Evolutionary conservation across 2,113 vertebrate genomes (phyloP), one percentile per base, ranked within the genome.

Genomic region (Chitala chitala): DNA sequence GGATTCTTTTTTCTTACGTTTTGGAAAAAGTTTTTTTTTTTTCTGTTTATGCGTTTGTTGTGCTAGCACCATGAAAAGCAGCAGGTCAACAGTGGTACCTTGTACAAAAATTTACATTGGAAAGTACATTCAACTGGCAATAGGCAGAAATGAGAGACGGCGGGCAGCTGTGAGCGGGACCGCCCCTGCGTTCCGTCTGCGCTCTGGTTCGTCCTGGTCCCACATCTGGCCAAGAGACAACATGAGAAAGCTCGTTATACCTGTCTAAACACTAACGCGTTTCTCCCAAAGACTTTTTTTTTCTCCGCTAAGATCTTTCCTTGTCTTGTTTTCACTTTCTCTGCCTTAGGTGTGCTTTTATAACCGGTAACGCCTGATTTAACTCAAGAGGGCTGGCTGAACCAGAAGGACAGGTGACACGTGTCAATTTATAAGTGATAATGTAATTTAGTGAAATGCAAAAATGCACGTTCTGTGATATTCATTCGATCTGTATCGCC

Each of bases 121-220:
- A 85, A 86, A 87, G 88, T 98, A 98, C 96, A 99, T 98, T 99
- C 96, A 96, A 91, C 93, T 93, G 92, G 94, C 91, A 92, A 93
- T 92, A 96, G 94, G 94, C 94, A 95, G 92, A 93, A 90, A 92
- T 90, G 84, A 87, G 85, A 86, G 86, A 90, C 92, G 87, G 90
- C 88, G 88, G 85, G 87, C 91, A 88, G 83, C 84, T 86, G 86
- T 83, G 83, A 84, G 92, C 84, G 82, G 77, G 78, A 79, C 79
- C 84, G 82, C 87, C 89, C 89, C 87, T 85, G 81, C 83, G 88
- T 81, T 83, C 85, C 87, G 86, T 89, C 83, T 82, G 83, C 83
- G 87, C 87, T 86, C 82, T 85, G 86, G 86, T 83, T 84, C 88
- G 84, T 90, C 87, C 87, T 86, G 84, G 83, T 87, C 84, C 86